Base-by-base conservation (phyloP, 2,113 vertebrate species). In the Melanerpes formicivorus region DNA sequence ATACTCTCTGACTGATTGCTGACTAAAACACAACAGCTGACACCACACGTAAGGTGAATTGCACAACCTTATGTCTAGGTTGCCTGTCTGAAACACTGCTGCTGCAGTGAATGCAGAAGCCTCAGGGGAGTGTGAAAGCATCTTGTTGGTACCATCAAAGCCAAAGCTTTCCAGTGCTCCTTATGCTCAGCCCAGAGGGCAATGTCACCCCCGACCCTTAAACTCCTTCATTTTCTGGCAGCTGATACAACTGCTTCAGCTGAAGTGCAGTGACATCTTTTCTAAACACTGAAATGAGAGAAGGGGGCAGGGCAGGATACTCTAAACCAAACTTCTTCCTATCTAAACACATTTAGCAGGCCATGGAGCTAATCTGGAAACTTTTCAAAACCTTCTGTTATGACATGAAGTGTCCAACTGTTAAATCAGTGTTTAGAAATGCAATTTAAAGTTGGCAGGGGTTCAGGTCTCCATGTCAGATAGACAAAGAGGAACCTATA, bases 341-440 rank as follows among this genome's bases (percentile, higher is more conserved):
- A 40, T 86, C 76, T 64, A 84, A 79, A 58, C 50, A 65, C 60
- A 75, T 72, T 96, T 90, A 37, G 22, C 91, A 96, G 95, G 85
- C 66, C 14, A 4, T 81, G 79, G 21, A 27, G 42, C 73, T 87
- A 80, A 69, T 82, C 95, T 97, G 97, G 93, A 85, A 96, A 96
- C 58, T 90, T 94, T 97, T 97, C 76, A 52, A 55, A 94, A 85
- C 70, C 63, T 90, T 96, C 70, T 97, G 93, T 97, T 98, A 95
- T 97, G 97, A 97, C 97, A 95, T 37, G 81, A 70, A 72, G 62
- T 91, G 90, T 97, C 95, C 60, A 29, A 46, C 89, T 95, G 66
- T 93, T 96, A 95, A 96, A 95, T 90, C 95, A 96, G 92, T 97
- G 93, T 98, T 98, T 97, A 97, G 94, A 98, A 96, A 91, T 63